These are phyloP conservation scores for Drosophila arawakana DNA, from an alignment of 1,140 invertebrate species.

Conservation along the genomic window DNA sequence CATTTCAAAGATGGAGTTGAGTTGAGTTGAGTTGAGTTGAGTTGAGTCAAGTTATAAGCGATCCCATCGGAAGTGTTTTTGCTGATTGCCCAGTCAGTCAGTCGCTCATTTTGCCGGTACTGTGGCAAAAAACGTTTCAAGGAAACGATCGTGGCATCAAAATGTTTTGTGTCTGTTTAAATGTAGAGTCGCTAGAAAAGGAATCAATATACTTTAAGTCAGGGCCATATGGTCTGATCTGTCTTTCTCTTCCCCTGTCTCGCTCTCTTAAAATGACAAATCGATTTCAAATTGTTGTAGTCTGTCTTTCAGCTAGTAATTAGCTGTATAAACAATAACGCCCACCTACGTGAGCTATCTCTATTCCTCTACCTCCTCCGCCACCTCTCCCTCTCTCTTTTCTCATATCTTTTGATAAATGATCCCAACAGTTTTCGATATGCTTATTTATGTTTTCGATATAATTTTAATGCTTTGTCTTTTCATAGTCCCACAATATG, in stretches of 20 bases:
- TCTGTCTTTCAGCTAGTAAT: slow-evolving; percentile 26
- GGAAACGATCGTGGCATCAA: slow-evolving; percentile 48
- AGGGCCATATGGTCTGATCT: slow-evolving; percentile 22
- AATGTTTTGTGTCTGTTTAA: slow-evolving; percentile 54
- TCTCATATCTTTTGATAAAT: slow-evolving; percentile 75
- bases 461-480: slow-evolving; percentile 44
- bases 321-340: slow-evolving; percentile 57
- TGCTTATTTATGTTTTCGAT: slow-evolving; percentile 70
- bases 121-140: slow-evolving; percentile 17
- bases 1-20: slow-evolving; percentile 30
- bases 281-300: slow-evolving; percentile 63
- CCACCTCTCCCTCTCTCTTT: neutral
- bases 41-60: slow-evolving; percentile 1
- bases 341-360: slow-evolving; percentile 44
- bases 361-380: too few species aligned
- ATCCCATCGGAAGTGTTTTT: slow-evolving; percentile 71
- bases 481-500: slow-evolving; percentile 48
- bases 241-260: neutral
- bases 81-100: slow-evolving; percentile 51
- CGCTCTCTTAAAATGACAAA: slow-evolving; percentile 48
- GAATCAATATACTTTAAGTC: neutral
- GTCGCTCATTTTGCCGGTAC: slow-evolving; percentile 37
- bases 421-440: slow-evolving; percentile 66
- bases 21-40: neutral
- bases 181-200: slow-evolving; percentile 44